phyloP scores from a whole-genome alignment of 2,113 vertebrate genomes.

The pig (Sus scrofa) region DNA sequence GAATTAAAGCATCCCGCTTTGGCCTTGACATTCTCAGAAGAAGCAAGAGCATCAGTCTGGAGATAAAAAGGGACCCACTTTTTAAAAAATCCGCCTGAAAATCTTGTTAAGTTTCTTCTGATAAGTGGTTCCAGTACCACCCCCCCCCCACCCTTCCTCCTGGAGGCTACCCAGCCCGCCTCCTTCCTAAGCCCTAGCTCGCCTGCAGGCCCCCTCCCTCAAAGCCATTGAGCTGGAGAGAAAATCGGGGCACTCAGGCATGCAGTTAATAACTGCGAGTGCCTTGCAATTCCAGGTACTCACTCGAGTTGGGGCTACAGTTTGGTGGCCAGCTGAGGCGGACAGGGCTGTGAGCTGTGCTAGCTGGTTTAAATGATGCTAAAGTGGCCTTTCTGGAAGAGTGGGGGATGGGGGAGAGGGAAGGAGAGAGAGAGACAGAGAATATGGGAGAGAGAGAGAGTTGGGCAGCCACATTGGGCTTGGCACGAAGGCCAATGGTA shows the following conservation, averaged over 20 bases:
- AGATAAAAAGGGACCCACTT: constrained; percentile 65
- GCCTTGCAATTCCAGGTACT: constrained; percentile 74
- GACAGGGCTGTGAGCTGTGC: constrained; percentile 51
- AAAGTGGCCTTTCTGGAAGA: constrained; percentile 74
- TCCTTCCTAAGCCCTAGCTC: neutral
- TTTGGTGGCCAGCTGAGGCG: constrained; percentile 56
- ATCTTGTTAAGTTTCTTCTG: constrained; percentile 78
- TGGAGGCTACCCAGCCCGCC: neutral
- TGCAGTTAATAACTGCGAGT: constrained; percentile 75
- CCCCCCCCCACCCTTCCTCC: neutral
- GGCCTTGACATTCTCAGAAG: constrained; percentile 63
- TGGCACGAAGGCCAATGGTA: constrained; percentile 86
- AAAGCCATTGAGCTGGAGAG: constrained; percentile 73
- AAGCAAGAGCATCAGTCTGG: constrained; percentile 46
- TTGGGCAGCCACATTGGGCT: constrained; percentile 76
- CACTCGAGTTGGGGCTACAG: constrained; percentile 73
- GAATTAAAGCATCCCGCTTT: constrained; percentile 61
- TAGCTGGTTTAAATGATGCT: constrained; percentile 65
- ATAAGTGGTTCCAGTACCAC: constrained; percentile 58
- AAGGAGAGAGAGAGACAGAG: constrained; percentile 3
- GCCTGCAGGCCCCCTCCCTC: constrained; percentile 34
- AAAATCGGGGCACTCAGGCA: constrained; percentile 81
- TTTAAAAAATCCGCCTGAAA: neutral
- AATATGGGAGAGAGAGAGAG: neutral
- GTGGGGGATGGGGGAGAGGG: neutral